A percentile compares a stretch with the other conserved stretches of the same genome.
These are phyloP conservation scores for Delia radicum DNA, from an alignment of 1,140 invertebrate species.

Conservation along the genomic window DNA sequence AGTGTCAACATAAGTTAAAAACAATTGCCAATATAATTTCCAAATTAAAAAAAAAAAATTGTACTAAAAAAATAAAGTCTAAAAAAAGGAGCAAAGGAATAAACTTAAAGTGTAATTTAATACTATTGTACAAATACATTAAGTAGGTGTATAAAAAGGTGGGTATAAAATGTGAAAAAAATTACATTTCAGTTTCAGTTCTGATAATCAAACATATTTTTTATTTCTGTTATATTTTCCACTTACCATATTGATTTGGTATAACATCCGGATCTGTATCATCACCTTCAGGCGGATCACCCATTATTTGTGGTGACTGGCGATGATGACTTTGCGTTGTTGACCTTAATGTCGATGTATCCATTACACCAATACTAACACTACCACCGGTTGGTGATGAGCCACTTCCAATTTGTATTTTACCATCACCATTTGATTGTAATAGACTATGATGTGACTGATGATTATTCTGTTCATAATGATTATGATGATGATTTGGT, in stretches of 20 bases:
- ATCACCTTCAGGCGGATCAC: slow-evolving; percentile 60
- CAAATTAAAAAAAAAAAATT: background rate
- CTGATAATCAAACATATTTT: no score
- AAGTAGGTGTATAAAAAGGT: no score
- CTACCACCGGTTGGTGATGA: slow-evolving; percentile 28
- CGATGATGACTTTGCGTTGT: slow-evolving; percentile 38
- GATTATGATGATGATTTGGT: slow-evolving; percentile 39
- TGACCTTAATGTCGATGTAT: slow-evolving; percentile 43
- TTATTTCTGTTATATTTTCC: no score
- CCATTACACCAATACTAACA: slow-evolving; percentile 32
- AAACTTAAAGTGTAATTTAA: no score
- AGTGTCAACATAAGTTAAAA: background rate
- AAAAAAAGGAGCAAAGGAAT: background rate
- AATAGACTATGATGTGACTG: slow-evolving; percentile 51
- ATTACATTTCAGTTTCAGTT: no score
- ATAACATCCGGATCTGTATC: slow-evolving; percentile 81
- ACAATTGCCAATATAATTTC: background rate
- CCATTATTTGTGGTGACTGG: slow-evolving; percentile 47
- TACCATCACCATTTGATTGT: slow-evolving; percentile 38
- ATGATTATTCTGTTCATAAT: slow-evolving; percentile 41
- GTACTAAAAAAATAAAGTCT: background rate
- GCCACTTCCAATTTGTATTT: slow-evolving; percentile 20
- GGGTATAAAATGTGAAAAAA: no score
- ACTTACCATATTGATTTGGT: slow-evolving; percentile 79
- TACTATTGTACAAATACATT: no score